Evolutionary conservation across 1,140 invertebrate species (phyloP).

Genomic region (Drosophila santomea): DNA sequence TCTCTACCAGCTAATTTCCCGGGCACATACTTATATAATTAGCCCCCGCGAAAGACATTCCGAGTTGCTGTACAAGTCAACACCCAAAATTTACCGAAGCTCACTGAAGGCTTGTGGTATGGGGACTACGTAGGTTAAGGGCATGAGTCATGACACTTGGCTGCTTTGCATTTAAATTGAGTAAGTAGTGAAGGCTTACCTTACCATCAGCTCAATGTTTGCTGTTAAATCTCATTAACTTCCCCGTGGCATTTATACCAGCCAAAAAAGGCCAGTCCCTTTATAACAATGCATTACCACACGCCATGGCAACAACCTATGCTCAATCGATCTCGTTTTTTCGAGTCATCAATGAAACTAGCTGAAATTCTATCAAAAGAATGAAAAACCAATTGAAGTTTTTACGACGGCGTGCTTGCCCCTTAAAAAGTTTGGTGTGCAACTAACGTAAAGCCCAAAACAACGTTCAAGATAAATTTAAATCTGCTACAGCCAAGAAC

Average conservation of each 20-base stretch:
- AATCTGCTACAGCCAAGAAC: constrained; percentile 33
- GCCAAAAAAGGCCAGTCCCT: constrained; percentile 7
- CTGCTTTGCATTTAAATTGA: constrained; percentile 51
- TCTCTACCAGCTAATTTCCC: constrained; percentile 29
- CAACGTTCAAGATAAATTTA: constrained; percentile 46
- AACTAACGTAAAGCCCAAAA: constrained; percentile 64
- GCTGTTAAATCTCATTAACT: constrained; percentile 40
- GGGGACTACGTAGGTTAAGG: constrained; percentile 29
- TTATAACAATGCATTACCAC: constrained; percentile 14
- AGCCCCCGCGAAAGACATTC: constrained; percentile 21
- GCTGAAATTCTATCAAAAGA: constrained; percentile 12
- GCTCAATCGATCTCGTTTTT: constrained; percentile 39
- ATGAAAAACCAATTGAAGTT: constrained; percentile 40
- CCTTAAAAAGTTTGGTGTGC: constrained; percentile 50
- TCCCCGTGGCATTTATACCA: constrained; percentile 29
- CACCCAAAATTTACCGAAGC: constrained; percentile 23
- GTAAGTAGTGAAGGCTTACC: constrained; percentile 32
- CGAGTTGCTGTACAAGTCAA: constrained; percentile 42
- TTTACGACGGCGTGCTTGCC: constrained; percentile 17
- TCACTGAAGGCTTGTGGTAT: constrained; percentile 1
- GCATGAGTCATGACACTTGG: constrained; percentile 38
- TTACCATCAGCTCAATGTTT: constrained; percentile 13
- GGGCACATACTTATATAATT: constrained; percentile 34
- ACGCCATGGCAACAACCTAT: constrained; percentile 6
- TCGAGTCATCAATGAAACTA: constrained; percentile 47